Conservation (phyloP, 2,888 invertebrate genomes). For the Drosophila subquinaria region DNA sequence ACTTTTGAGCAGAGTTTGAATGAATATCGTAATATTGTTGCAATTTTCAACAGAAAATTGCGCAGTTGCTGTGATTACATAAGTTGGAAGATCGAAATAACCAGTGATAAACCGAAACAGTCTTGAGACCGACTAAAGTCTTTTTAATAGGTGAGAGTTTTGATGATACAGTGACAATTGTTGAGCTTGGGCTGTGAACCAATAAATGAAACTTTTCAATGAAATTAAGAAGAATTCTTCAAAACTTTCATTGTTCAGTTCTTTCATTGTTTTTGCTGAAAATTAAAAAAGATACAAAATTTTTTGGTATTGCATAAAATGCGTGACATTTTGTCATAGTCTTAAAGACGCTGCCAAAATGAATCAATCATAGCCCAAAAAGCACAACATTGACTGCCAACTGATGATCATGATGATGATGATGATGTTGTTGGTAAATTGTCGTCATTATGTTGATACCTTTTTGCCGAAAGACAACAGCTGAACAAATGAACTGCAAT, state of each 20-base stretch:
- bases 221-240: not conserved
- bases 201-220: not conserved
- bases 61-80: conserved; percentile 71
- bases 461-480: conserved; percentile 64
- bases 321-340: conserved; percentile 53
- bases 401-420: conserved; percentile 27
- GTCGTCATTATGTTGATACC: conserved; percentile 75
- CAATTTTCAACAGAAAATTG: conserved; percentile 61
- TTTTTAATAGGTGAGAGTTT: conserved; percentile 21
- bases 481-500: conserved; percentile 73
- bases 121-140: conserved; percentile 9
- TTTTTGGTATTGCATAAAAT: conserved; percentile 56
- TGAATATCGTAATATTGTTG: not conserved
- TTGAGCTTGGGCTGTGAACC: conserved; percentile 21
- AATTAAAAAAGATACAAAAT: not conserved
- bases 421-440: conserved; percentile 43
- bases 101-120: conserved; percentile 6
- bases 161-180: not conserved
- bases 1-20: conserved; percentile 8
- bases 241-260: not conserved
- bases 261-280: not conserved
- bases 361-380: conserved; percentile 70
- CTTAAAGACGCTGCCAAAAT: conserved; percentile 59
- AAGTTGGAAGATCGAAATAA: conserved; percentile 36
- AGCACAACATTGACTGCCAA: conserved; percentile 65